Evolutionary conservation across 2,113 vertebrate species (phyloP).

Genomic region (Plestiodon gilberti): DNA sequence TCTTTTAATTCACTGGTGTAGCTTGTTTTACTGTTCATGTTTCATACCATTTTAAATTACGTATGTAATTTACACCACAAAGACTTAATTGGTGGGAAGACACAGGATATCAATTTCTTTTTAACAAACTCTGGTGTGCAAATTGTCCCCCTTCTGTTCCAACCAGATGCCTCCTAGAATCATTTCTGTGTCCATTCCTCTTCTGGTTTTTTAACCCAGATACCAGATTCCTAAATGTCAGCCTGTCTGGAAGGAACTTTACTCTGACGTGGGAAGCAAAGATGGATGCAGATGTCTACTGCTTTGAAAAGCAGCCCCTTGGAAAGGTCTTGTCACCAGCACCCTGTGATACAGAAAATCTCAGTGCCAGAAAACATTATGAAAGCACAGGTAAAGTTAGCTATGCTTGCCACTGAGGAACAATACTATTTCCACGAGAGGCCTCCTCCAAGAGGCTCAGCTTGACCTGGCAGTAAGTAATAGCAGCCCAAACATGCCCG

Average conservation of each 20-base stretch:
- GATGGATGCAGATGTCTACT: accelerated
- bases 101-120: too few relatives aligned
- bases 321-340: accelerated
- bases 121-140: too few relatives aligned
- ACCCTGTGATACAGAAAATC: accelerated
- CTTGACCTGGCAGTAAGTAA: too few relatives aligned
- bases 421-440: too few relatives aligned
- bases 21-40: too few relatives aligned
- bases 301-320: constrained; percentile 54
- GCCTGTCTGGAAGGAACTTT: accelerated
- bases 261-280: constrained; percentile 4
- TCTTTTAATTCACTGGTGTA: too few relatives aligned
- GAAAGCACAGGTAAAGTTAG: not conserved
- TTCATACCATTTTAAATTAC: too few relatives aligned
- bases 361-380: accelerated
- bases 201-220: not conserved
- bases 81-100: too few relatives aligned
- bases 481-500: too few relatives aligned
- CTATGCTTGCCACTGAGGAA: not conserved
- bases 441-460: not conserved
- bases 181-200: not conserved
- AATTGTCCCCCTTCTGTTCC: not conserved
- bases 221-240: constrained; percentile 22
- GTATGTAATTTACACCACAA: too few relatives aligned
- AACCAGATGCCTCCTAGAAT: not conserved